Evolutionary conservation across 2,113 vertebrate species (phyloP).

Genomic region (Mormyrus iriodes): DNA sequence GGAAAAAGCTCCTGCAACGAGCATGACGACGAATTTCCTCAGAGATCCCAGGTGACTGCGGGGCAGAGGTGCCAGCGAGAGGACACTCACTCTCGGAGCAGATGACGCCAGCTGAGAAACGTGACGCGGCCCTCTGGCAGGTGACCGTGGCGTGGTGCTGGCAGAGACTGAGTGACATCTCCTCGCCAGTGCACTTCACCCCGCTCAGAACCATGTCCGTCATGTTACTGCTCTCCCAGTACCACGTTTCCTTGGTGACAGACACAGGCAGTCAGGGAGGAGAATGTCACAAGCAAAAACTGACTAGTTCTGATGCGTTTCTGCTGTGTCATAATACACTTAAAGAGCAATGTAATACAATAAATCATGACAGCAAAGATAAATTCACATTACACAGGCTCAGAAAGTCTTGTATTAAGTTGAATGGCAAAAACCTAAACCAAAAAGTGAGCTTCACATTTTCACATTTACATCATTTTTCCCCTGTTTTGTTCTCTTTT

Average conservation of each 20-base stretch:
- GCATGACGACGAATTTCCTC: background rate
- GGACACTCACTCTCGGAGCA: slow-evolving; percentile 87
- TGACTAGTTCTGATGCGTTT: background rate
- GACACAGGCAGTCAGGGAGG: background rate
- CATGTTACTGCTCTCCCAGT: slow-evolving; percentile 88
- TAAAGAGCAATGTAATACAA: background rate
- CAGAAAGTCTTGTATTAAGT: background rate
- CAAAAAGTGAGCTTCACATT: background rate
- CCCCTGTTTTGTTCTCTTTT: background rate
- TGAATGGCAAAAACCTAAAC: background rate
- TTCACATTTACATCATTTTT: background rate
- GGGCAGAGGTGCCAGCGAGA: background rate
- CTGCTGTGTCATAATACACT: background rate
- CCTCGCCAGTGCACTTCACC: slow-evolving; percentile 76
- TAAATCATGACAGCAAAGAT: background rate
- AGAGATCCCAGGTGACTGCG: too few species aligned
- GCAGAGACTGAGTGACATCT: slow-evolving; percentile 84
- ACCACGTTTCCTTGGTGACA: slow-evolving; percentile 88
- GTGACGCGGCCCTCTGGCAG: slow-evolving; percentile 74
- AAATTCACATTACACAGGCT: background rate
- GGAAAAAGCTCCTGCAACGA: background rate
- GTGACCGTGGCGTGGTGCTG: slow-evolving; percentile 71
- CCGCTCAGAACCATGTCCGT: slow-evolving; percentile 89
- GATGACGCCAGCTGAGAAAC: slow-evolving; percentile 87
- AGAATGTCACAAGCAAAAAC: background rate